phyloP scores from a whole-genome alignment of 2,113 vertebrate species.

The Gallinago paraguaiae region DNA sequence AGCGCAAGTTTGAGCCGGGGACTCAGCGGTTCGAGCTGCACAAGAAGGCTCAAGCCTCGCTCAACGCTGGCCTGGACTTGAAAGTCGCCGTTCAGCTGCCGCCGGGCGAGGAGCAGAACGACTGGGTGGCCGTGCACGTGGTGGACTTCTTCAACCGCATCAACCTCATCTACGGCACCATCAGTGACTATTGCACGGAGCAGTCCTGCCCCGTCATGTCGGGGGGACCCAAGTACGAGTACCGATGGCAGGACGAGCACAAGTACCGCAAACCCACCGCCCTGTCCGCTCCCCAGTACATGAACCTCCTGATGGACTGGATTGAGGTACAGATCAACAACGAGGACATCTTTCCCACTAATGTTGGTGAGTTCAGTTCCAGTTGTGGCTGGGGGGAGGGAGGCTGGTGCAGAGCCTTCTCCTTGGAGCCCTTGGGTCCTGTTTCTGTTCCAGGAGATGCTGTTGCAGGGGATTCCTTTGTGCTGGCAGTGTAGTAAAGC shows the following conservation, averaged over 20 bases:
- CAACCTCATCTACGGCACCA: slow-evolving; percentile 98
- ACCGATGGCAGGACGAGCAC: slow-evolving; percentile 95
- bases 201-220: slow-evolving; percentile 94
- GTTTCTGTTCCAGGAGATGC: background rate
- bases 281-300: slow-evolving; percentile 91
- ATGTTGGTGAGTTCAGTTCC: slow-evolving; percentile 81
- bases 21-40: slow-evolving; percentile 96
- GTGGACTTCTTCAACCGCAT: slow-evolving; percentile 99
- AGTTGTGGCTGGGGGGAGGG: background rate
- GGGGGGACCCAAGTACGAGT: slow-evolving; percentile 93
- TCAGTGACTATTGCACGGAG: slow-evolving; percentile 93
- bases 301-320: slow-evolving; percentile 99
- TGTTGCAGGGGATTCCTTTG: background rate
- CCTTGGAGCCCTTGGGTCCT: fast-evolving
- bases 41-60: slow-evolving; percentile 94
- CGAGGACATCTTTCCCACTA: slow-evolving; percentile 94
- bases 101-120: slow-evolving; percentile 88
- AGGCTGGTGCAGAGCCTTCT: too few species aligned
- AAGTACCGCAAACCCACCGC: slow-evolving; percentile 91
- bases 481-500: background rate
- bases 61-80: slow-evolving; percentile 93
- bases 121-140: slow-evolving; percentile 98
- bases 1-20: slow-evolving; percentile 96
- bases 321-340: slow-evolving; percentile 98
- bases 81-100: slow-evolving; percentile 93